These are phyloP conservation scores for Cyprinodon brontotheroides DNA, from an alignment of 2,113 vertebrate genomes.

Conservation along the genomic window DNA sequence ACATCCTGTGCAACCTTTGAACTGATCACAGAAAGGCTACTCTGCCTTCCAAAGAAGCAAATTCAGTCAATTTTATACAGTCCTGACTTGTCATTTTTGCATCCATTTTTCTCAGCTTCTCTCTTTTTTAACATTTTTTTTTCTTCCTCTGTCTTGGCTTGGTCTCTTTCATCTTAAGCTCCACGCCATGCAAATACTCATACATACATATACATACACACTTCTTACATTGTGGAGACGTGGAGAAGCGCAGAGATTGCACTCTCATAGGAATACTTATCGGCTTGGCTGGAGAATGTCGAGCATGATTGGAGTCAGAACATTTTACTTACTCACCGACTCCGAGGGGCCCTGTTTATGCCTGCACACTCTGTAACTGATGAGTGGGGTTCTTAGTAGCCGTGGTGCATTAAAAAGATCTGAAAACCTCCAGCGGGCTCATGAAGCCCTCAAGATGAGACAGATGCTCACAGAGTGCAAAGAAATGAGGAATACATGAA, in stretches of 20 bases:
- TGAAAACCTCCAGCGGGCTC: constrained; percentile 26
- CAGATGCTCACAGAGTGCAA: constrained; percentile 3
- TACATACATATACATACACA: constrained; percentile 21
- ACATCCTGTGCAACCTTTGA: constrained; percentile 47
- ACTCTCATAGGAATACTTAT: constrained; percentile 38
- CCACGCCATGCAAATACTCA: constrained; percentile 32
- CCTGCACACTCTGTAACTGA: constrained; percentile 53
- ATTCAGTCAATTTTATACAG: constrained; percentile 57
- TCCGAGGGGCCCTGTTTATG: constrained; percentile 65
- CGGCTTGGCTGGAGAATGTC: constrained; percentile 48
- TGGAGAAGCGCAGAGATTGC: constrained; percentile 31
- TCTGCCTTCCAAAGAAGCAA: constrained; percentile 53
- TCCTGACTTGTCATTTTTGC: constrained; percentile 58
- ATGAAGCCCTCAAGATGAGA: constrained; percentile 11
- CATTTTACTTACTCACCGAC: constrained; percentile 68
- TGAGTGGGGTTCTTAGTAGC: constrained; percentile 50
- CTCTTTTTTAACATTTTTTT: constrained; percentile 3
- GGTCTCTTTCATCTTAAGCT: constrained; percentile 50
- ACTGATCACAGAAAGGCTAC: constrained; percentile 46
- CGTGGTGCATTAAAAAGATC: constrained; percentile 57
- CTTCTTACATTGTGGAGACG: constrained; percentile 29
- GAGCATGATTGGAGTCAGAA: constrained; percentile 54
- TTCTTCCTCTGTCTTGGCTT: constrained; percentile 15
- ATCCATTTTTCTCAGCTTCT: constrained; percentile 49
- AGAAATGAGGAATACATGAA: constrained; percentile 3